A percentile compares a stretch with the other conserved stretches of the same genome.
Conservation (phyloP, 2,113 vertebrate species). For the Syngnathus scovelli region DNA sequence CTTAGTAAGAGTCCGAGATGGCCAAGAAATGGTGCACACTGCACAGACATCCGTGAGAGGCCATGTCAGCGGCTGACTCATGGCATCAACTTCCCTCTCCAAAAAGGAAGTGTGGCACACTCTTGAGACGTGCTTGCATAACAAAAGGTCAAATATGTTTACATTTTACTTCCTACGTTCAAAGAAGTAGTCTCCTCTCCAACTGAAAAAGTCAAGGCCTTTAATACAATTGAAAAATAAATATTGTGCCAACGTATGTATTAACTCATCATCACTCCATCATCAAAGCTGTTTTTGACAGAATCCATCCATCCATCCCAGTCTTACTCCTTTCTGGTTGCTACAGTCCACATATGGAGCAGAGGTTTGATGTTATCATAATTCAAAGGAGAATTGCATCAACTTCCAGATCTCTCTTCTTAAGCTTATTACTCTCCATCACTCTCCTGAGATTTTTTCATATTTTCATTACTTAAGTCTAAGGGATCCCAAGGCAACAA, state of each 20-base stretch:
- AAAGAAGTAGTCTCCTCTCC: slow-evolving; percentile 17
- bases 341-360: slow-evolving; percentile 30
- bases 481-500: not conserved
- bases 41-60: not conserved
- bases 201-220: slow-evolving; percentile 22
- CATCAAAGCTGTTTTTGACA: slow-evolving; percentile 17
- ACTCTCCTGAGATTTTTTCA: not conserved
- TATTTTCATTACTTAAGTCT: not conserved
- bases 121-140: slow-evolving; percentile 26
- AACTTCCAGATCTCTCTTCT: too few species aligned
- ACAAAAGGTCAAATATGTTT: slow-evolving; percentile 47
- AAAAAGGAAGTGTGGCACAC: slow-evolving; percentile 11
- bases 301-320: slow-evolving; percentile 8
- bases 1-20: too few species aligned
- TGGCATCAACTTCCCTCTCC: slow-evolving; percentile 19
- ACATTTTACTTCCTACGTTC: slow-evolving; percentile 37
- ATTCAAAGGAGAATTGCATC: too few species aligned
- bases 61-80: slow-evolving; percentile 8
- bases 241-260: not conserved
- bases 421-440: not conserved
- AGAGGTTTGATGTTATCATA: slow-evolving; percentile 43
- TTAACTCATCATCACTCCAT: slow-evolving; percentile 15
- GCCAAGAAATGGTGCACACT: not conserved
- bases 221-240: not conserved
- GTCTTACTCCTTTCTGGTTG: slow-evolving; percentile 12